Conservation (phyloP, 2,797 vertebrate species). For the Echeneis naucrates region DNA sequence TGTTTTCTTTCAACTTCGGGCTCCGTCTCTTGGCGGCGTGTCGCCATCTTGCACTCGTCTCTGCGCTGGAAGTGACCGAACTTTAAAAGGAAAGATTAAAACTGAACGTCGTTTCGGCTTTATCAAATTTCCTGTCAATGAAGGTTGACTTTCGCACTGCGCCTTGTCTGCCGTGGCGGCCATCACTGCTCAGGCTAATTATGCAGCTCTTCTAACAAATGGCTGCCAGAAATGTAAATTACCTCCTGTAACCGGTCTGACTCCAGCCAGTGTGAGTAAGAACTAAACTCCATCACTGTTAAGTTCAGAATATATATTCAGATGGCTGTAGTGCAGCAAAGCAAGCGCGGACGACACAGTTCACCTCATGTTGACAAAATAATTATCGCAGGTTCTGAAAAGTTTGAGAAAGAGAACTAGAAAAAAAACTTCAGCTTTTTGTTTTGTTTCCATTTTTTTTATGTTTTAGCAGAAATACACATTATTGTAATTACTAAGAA, state of each 20-base stretch:
- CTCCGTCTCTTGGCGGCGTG: background rate
- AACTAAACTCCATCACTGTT: background rate
- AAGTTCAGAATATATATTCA: background rate
- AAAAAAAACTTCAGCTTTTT: too few species aligned
- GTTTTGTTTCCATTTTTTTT: background rate
- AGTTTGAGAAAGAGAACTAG: too few species aligned
- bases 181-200: background rate
- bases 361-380: background rate
- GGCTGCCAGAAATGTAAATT: constrained; percentile 1
- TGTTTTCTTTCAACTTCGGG: constrained; percentile 22
- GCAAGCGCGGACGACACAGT: too few species aligned
- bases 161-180: background rate
- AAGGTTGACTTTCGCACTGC: background rate
- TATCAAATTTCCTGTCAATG: background rate
- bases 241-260: background rate
- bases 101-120: too few species aligned
- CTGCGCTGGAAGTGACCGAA: background rate
- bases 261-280: background rate
- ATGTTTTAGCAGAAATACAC: background rate
- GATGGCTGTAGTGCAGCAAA: background rate
- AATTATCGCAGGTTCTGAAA: background rate
- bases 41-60: background rate
- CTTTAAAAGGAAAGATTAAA: background rate
- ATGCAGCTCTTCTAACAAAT: constrained; percentile 3
- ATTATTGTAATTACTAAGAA: background rate